Conservation (phyloP, 2,888 invertebrate genomes). For the Cyrtodaria siliqua region DNA sequence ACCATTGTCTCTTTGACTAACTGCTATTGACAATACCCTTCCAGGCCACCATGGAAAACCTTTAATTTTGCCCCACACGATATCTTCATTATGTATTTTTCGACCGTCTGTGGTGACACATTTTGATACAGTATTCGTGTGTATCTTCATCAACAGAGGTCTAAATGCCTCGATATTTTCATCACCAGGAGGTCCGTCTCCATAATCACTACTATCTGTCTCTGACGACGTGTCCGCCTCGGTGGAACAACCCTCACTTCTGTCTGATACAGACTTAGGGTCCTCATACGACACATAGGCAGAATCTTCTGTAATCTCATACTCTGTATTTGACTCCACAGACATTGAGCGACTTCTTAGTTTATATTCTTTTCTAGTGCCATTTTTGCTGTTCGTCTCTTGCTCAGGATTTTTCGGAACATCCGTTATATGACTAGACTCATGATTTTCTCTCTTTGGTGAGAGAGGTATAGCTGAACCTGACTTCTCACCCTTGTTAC, state of each 20-base stretch:
- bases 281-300: conserved; percentile 57
- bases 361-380: conserved; percentile 64
- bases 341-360: conserved; percentile 66
- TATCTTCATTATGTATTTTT: conserved; percentile 89
- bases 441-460: conserved; percentile 27
- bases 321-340: conserved; percentile 56
- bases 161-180: conserved; percentile 66
- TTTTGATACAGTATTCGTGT: conserved; percentile 88
- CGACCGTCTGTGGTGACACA: conserved; percentile 86
- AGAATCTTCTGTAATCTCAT: conserved; percentile 56
- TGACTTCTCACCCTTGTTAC: not conserved
- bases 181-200: conserved; percentile 65
- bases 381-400: conserved; percentile 10
- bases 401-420: not conserved
- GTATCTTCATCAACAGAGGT: conserved; percentile 88
- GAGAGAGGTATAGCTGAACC: conserved; percentile 20
- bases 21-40: conserved; percentile 88
- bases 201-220: conserved; percentile 61
- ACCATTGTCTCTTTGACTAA: conserved; percentile 87
- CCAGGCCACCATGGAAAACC: conserved; percentile 97
- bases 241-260: conserved; percentile 61
- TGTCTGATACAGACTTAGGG: conserved; percentile 55
- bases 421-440: conserved; percentile 1
- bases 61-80: conserved; percentile 95
- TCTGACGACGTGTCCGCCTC: conserved; percentile 48